Evolutionary conservation across 2,888 invertebrate genomes (phyloP).

Genomic region (Salticus scenicus): DNA sequence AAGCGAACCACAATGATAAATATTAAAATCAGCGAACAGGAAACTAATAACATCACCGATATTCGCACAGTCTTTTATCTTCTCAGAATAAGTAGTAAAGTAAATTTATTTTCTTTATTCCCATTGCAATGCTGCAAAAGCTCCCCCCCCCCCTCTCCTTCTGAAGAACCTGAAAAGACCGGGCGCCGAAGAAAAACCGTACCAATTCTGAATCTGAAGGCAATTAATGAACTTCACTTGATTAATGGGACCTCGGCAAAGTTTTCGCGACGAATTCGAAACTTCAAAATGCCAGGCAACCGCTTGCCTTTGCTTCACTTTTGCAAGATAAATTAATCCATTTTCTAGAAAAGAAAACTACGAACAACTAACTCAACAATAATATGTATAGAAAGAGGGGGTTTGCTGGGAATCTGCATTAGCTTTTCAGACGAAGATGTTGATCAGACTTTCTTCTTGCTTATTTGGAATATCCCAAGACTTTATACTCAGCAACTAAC

Average conservation of each 20-base stretch:
- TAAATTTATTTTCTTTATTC: constrained; percentile 54
- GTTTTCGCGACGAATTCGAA: constrained; percentile 63
- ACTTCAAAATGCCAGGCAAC: constrained; percentile 60
- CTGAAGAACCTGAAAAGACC: constrained; percentile 42
- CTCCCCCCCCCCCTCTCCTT: not conserved
- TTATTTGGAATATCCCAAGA: constrained; percentile 33
- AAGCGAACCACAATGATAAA: constrained; percentile 22
- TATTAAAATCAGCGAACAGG: constrained; percentile 27
- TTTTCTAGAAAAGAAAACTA: constrained; percentile 59
- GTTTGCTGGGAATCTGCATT: constrained; percentile 8
- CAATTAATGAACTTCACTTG: constrained; percentile 63
- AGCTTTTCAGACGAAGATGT: constrained; percentile 39
- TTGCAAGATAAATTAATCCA: constrained; percentile 68
- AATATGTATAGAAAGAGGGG: constrained; percentile 63
- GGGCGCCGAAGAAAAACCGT: constrained; percentile 50
- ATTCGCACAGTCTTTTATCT: constrained; percentile 25
- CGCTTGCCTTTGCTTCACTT: constrained; percentile 53
- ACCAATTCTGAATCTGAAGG: constrained; percentile 66
- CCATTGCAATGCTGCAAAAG: constrained; percentile 14
- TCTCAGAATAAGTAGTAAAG: constrained; percentile 34
- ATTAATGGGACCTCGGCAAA: constrained; percentile 59
- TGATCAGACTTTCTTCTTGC: constrained; percentile 59
- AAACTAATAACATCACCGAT: constrained; percentile 39
- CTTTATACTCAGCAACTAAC: constrained; percentile 60
- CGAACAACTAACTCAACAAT: constrained; percentile 67